phyloP scores from a whole-genome alignment of 1,140 invertebrate genomes.

The Hyphantria cunea region DNA sequence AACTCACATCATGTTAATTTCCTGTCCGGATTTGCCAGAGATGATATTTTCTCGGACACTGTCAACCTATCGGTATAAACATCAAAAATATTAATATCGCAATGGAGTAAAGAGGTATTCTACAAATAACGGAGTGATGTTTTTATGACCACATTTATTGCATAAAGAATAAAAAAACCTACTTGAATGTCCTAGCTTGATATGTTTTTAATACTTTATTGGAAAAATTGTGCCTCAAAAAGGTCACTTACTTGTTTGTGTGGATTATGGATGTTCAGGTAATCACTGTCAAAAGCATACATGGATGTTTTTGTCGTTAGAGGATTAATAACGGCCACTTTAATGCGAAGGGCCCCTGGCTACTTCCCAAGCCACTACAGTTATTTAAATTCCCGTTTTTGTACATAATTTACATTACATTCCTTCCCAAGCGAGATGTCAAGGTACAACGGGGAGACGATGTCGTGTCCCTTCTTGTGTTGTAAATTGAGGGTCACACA shows the following conservation, averaged over 20 bases:
- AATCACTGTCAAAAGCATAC: slow-evolving; percentile 28
- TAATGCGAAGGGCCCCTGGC: slow-evolving; percentile 62
- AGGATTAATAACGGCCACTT: slow-evolving; percentile 66
- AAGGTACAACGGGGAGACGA: slow-evolving; percentile 51
- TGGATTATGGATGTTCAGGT: slow-evolving; percentile 12
- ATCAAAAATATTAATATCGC: slow-evolving; percentile 25
- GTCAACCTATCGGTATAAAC: slow-evolving; percentile 16
- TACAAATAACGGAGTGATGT: too few species aligned
- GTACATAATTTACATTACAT: slow-evolving; percentile 77
- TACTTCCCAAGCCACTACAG: slow-evolving; percentile 54
- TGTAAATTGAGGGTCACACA: slow-evolving; percentile 78
- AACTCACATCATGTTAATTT: slow-evolving; percentile 77
- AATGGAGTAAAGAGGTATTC: too few species aligned
- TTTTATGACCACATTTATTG: too few species aligned
- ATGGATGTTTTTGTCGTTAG: slow-evolving; percentile 40
- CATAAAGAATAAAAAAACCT: too few species aligned
- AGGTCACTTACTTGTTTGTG: slow-evolving; percentile 1
- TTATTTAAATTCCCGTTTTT: slow-evolving; percentile 80
- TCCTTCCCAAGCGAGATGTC: slow-evolving; percentile 66
- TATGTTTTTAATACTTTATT: too few species aligned
- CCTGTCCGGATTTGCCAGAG: slow-evolving; percentile 52
- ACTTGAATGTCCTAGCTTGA: too few species aligned
- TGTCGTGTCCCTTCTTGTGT: slow-evolving; percentile 69
- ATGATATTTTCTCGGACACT: slow-evolving; percentile 29
- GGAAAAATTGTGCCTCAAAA: not conserved